Evolutionary conservation across 2,113 vertebrate genomes (phyloP).

Genomic region (Xyrauchen texanus): DNA sequence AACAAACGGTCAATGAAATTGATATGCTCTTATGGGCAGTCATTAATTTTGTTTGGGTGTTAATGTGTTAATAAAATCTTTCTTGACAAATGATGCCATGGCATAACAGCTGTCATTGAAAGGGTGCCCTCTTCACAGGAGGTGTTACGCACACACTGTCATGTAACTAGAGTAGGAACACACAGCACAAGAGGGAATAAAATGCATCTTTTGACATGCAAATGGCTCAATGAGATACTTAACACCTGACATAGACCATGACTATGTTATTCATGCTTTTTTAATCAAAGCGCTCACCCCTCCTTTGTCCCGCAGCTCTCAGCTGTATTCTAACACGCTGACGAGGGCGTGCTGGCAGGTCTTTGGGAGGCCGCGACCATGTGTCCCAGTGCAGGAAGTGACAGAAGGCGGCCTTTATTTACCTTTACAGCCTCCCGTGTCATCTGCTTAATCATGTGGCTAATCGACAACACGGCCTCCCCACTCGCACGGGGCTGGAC

Average conservation of each 20-base stretch:
- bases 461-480: slow-evolving; percentile 84
- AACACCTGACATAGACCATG: slow-evolving; percentile 79
- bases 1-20: slow-evolving; percentile 14
- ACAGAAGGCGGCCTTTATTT: slow-evolving; percentile 96
- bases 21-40: slow-evolving; percentile 43
- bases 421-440: slow-evolving; percentile 87
- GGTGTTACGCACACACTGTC: slow-evolving; percentile 65
- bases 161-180: slow-evolving; percentile 3
- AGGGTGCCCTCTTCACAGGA: slow-evolving; percentile 66
- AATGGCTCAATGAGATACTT: slow-evolving; percentile 79
- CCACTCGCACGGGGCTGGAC: slow-evolving; percentile 77
- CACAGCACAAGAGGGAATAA: slow-evolving; percentile 41
- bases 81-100: slow-evolving; percentile 70
- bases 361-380: slow-evolving; percentile 58
- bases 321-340: slow-evolving; percentile 76
- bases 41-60: slow-evolving; percentile 68
- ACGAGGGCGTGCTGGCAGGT: slow-evolving; percentile 50
- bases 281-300: slow-evolving; percentile 68
- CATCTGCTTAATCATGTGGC: slow-evolving; percentile 97
- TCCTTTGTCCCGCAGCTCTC: slow-evolving; percentile 54
- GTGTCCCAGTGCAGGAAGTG: slow-evolving; percentile 81
- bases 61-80: slow-evolving; percentile 71
- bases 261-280: slow-evolving; percentile 74
- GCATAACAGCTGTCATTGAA: slow-evolving; percentile 68
- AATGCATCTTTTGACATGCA: slow-evolving; percentile 76